Conservation (phyloP, 2,888 invertebrate genomes). For the Agrenia bidenticulata region DNA sequence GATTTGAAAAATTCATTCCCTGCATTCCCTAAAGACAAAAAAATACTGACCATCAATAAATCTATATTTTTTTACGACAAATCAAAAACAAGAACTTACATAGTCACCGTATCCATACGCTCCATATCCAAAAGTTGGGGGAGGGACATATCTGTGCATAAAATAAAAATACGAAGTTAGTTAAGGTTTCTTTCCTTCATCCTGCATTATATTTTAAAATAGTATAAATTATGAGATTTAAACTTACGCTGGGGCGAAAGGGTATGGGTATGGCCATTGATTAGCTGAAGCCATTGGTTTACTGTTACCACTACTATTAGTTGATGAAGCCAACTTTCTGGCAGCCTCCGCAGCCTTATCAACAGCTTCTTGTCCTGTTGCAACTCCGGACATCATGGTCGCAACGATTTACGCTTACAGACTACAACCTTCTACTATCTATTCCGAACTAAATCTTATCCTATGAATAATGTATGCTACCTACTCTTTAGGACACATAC, state of each 20-base stretch:
- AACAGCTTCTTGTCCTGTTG: conserved; percentile 34
- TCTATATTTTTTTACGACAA: neutral
- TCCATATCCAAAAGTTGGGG: conserved; percentile 25
- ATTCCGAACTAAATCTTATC: too few species aligned
- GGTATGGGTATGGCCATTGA: conserved; percentile 16
- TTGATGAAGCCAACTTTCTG: conserved; percentile 50
- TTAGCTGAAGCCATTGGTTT: conserved; percentile 16
- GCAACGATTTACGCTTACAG: too few species aligned
- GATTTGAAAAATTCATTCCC: conserved; percentile 49
- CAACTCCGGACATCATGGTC: too few species aligned
- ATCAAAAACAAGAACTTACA: conserved; percentile 34
- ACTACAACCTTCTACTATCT: too few species aligned
- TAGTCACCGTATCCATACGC: conserved; percentile 37
- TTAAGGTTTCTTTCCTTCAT: too few species aligned
- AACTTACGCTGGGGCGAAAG: conserved; percentile 1
- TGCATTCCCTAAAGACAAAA: conserved; percentile 39
- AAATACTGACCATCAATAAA: conserved; percentile 6
- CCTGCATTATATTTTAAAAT: too few species aligned
- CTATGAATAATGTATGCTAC: neutral
- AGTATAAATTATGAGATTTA: neutral
- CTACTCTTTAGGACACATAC: neutral
- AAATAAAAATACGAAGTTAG: conserved; percentile 5
- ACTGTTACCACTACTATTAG: conserved; percentile 35
- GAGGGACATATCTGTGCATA: conserved; percentile 39
- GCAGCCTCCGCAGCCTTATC: conserved; percentile 51